phyloP scores from a whole-genome alignment of 2,113 vertebrate genomes.

The Psammodynastes pulverulentus region DNA sequence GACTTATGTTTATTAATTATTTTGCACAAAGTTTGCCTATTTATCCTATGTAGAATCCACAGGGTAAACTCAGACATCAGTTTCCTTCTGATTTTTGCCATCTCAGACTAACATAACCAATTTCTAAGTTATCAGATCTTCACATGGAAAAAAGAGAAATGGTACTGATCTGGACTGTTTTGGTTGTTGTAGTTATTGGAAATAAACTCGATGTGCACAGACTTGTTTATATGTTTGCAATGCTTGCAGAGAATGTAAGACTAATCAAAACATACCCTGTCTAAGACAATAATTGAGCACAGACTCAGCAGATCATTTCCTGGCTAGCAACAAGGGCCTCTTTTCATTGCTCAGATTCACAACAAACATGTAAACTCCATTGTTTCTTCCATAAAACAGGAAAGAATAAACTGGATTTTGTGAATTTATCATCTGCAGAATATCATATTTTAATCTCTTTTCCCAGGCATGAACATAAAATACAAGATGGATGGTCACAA shows the following conservation, averaged over 20 bases:
- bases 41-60: neutral
- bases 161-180: neutral
- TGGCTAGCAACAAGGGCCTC: neutral
- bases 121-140: neutral
- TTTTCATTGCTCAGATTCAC: neutral
- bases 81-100: neutral
- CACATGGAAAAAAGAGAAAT: neutral
- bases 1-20: neutral
- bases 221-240: neutral
- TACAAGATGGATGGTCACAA: no score
- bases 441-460: neutral
- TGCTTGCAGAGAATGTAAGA: neutral
- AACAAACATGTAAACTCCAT: neutral
- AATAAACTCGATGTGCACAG: neutral
- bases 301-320: neutral
- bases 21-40: neutral
- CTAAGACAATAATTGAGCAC: neutral
- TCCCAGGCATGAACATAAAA: neutral
- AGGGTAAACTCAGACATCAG: neutral
- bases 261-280: neutral
- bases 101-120: neutral
- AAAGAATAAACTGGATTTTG: neutral
- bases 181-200: neutral
- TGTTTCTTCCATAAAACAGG: neutral
- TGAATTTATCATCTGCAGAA: neutral